A percentile compares a stretch with the other conserved stretches of the same genome.
Conservation (phyloP, 2,797 vertebrate species). For the Hapalemur alaotrensis region DNA sequence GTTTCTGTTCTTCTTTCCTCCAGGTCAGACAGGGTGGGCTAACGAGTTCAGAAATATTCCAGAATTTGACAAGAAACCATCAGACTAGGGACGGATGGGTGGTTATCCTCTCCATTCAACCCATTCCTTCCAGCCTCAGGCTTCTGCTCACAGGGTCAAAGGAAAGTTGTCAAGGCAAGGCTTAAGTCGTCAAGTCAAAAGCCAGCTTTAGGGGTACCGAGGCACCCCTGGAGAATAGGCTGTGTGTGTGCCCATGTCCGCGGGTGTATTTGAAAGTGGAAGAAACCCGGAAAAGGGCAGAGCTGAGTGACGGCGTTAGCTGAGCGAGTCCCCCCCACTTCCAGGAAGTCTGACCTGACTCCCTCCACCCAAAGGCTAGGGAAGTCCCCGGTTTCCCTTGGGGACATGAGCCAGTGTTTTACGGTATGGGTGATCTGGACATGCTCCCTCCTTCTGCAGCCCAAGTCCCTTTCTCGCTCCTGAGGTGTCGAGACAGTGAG, state of each 20-base stretch:
- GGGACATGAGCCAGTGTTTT: background rate
- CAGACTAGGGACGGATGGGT: background rate
- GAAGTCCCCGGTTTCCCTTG: background rate
- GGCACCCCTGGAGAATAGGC: accelerated
- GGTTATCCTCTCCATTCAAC: background rate
- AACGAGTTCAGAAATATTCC: background rate
- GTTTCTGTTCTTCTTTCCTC: background rate
- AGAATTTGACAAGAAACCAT: background rate
- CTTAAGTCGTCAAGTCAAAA: background rate
- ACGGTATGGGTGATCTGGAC: background rate
- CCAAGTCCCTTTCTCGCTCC: background rate
- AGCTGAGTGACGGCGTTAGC: background rate
- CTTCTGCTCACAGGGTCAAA: background rate
- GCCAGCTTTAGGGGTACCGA: background rate
- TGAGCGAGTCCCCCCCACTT: background rate
- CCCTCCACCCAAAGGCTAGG: background rate
- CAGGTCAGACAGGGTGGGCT: background rate
- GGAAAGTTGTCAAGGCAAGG: background rate
- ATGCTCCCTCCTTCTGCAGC: background rate
- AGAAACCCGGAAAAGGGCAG: background rate
- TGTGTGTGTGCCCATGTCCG: background rate
- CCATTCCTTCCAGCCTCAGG: background rate
- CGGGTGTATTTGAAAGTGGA: background rate
- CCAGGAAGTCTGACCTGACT: background rate
- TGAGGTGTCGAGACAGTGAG: background rate